Percentiles rank a stretch among this genome's conserved stretches.
Evolutionary conservation across 92 coral and sea anemone genomes (phyloP).

Genomic region (Bergia sp.): DNA sequence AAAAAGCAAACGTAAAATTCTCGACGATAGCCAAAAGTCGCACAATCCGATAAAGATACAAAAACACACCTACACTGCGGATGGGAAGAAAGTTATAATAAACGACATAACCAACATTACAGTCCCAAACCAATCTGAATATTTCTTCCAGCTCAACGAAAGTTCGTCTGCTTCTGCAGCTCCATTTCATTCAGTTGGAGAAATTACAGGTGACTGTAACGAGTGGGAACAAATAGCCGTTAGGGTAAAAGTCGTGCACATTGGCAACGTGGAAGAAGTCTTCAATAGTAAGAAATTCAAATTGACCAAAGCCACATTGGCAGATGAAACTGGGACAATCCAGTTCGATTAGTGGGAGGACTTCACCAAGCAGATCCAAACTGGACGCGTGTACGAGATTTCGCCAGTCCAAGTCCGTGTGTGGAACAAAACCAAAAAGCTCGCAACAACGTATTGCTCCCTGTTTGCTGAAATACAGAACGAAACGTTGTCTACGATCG

Average conservation of each 20-base stretch:
- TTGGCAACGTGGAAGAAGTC: not conserved
- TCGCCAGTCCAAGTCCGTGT: slow-evolving; percentile 34
- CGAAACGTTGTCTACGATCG: slow-evolving; percentile 7
- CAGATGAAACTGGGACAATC: slow-evolving; percentile 33
- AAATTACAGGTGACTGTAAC: not conserved
- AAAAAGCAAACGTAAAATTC: slow-evolving; percentile 34
- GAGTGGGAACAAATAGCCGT: slow-evolving; percentile 34
- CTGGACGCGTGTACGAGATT: slow-evolving; percentile 28
- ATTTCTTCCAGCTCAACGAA: slow-evolving; percentile 34
- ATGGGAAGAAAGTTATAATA: slow-evolving; percentile 35
- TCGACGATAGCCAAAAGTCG: slow-evolving; percentile 26
- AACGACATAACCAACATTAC: slow-evolving; percentile 43
- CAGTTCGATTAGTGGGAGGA: slow-evolving; percentile 29
- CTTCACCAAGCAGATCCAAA: slow-evolving; percentile 9
- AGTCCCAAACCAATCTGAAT: slow-evolving; percentile 45
- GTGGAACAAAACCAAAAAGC: not conserved
- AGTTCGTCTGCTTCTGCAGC: not conserved
- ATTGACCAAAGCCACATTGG: slow-evolving; percentile 20
- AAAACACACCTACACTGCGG: slow-evolving; percentile 26
- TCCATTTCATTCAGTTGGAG: not conserved
- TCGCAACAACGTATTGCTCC: not conserved
- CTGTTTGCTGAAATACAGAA: slow-evolving; percentile 7
- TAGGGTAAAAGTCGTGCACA: slow-evolving; percentile 35
- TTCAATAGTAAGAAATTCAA: not conserved
- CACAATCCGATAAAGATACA: slow-evolving; percentile 49